Evolutionary conservation across 2,113 vertebrate species (phyloP), one percentile per base, ranked within the genome.

Genomic region (Catharus fuscescens): DNA sequence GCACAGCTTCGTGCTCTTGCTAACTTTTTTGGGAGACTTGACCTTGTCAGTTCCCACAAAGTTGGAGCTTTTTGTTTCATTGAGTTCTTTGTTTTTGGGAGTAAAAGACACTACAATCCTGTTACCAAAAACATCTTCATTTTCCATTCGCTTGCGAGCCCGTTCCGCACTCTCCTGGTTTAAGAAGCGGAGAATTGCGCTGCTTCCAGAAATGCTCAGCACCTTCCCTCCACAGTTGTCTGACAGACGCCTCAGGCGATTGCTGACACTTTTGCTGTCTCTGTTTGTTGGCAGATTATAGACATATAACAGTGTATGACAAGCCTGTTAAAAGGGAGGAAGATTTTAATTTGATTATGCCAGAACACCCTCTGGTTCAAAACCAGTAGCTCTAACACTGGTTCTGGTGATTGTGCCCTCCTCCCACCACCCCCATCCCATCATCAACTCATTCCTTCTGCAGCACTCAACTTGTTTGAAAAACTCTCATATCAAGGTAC

Each of bases 201-300:
- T 98, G 97, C 98, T 98, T 38, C 98, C 98, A 14, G 98, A 98
- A 90, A 99, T 97, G 44, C 99, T 99, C 97, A 99, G 96, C 95
- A 99, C 99, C 95, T 99, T 99, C 80, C 99, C 99, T 3, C 99
- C 99, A 59, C 99, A 99, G 97, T 99, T 99, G 96, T 99, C 99
- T 34, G 99, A 99, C 95, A 99, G 97, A 85, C 99, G 99, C 50
- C 99, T 97, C 59, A 99, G 99, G 94, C 99, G 98, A 86, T 99
- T 98, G 96, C 98, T 98, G 97, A 99, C 96, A 45, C 98, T 99
- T 91, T 99, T 99, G 97, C 98, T 98, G 80, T 99, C 99, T 96
- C 99, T 98, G 97, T 99, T 99, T 87, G 98, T 97, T 95, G 99
- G 99, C 92, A 99, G 98, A 97, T 99, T 99, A 98, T 99, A 99